Percentiles rank a stretch among this genome's conserved stretches.
Evolutionary conservation across 1,140 invertebrate genomes (phyloP).

Genomic region (Neodiprion lecontei): DNA sequence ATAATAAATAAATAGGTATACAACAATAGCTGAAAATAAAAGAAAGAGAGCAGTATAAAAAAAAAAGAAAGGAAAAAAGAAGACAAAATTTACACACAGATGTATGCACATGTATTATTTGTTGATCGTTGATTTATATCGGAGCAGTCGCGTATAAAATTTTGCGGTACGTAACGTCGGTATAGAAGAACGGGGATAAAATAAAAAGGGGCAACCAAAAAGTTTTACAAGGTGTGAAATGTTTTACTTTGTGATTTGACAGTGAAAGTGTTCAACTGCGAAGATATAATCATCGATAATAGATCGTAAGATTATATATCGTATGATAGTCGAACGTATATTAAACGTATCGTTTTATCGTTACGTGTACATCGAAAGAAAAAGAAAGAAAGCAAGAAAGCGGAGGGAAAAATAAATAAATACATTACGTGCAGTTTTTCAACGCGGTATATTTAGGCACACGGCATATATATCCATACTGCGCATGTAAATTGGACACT

Average conservation of each 20-base stretch:
- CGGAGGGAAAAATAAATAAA: slow-evolving; percentile 17
- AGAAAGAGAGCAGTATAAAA: background rate
- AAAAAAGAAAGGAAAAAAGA: background rate
- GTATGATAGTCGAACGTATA: background rate
- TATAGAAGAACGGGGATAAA: slow-evolving; percentile 9
- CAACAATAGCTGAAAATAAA: background rate
- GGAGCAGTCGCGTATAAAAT: slow-evolving; percentile 23
- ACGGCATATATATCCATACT: too few relatives aligned
- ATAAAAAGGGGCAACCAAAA: background rate
- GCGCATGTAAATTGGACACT: too few relatives aligned
- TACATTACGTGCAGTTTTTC: background rate
- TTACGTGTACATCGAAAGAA: slow-evolving; percentile 10
- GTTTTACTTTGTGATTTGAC: slow-evolving; percentile 26
- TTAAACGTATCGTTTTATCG: background rate
- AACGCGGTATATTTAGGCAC: too few relatives aligned
- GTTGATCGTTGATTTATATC: background rate
- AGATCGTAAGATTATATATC: background rate
- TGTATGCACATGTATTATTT: background rate
- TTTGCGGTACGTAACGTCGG: background rate
- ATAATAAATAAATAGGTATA: slow-evolving; percentile 22
- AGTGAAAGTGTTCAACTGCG: slow-evolving; percentile 14
- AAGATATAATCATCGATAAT: background rate
- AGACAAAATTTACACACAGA: background rate
- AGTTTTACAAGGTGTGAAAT: slow-evolving; percentile 18
- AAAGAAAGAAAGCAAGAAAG: slow-evolving; percentile 19